Evolutionary conservation across 2,113 vertebrate species (phyloP).

Genomic region (Seriola dumerili): DNA sequence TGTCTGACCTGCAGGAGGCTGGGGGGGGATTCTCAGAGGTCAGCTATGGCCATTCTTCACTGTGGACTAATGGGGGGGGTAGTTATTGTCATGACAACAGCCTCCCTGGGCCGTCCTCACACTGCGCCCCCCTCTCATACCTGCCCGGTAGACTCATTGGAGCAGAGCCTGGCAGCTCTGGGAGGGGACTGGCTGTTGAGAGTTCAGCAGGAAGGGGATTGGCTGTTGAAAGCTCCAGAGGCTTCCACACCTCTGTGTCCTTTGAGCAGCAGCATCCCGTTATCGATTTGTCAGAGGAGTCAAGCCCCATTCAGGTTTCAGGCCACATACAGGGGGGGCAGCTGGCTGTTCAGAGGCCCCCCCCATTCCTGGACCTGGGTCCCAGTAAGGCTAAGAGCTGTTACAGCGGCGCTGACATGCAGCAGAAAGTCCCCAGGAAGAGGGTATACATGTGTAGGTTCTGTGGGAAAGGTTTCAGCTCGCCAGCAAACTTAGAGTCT

Average conservation of each 20-base stretch:
- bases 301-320: constrained; percentile 17
- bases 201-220: constrained; percentile 19
- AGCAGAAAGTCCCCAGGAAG: constrained; percentile 46
- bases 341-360: not conserved
- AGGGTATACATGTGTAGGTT: constrained; percentile 66
- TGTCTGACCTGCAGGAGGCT: constrained; percentile 60
- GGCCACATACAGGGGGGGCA: constrained; percentile 18
- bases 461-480: constrained; percentile 72
- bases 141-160: constrained; percentile 15
- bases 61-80: constrained; percentile 62
- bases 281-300: constrained; percentile 51
- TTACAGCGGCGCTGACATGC: not conserved
- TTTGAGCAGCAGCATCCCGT: constrained; percentile 36
- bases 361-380: not conserved
- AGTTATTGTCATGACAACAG: constrained; percentile 32
- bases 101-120: constrained; percentile 64
- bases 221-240: constrained; percentile 17
- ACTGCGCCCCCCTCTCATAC: constrained; percentile 44
- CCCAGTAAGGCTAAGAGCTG: constrained; percentile 17
- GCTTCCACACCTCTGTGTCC: constrained; percentile 23
- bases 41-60: constrained; percentile 65
- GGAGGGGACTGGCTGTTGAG: constrained; percentile 28
- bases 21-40: constrained; percentile 73
- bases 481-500: constrained; percentile 73
- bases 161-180: constrained; percentile 30